Evolutionary conservation across 2,797 vertebrate genomes (phyloP).

Genomic region (Scolopax bukidnonensis): DNA sequence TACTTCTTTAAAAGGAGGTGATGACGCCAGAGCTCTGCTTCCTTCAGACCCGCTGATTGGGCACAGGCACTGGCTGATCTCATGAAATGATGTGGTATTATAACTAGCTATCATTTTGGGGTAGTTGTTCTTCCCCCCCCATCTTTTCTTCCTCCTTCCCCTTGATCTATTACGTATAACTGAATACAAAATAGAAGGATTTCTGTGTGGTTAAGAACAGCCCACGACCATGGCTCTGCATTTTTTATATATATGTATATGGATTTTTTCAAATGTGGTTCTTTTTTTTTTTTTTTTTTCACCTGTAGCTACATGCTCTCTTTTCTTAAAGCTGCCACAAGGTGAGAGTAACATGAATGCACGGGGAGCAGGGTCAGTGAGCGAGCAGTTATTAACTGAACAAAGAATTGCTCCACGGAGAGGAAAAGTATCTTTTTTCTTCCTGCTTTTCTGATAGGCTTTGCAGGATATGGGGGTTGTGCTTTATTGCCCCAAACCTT

Average conservation of each 20-base stretch:
- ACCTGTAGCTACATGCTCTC: not conserved
- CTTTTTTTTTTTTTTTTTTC: not conserved
- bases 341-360: not conserved
- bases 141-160: not conserved
- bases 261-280: not conserved
- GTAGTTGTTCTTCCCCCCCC: fast-evolving
- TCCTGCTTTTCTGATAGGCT: not conserved
- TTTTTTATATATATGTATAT: not conserved
- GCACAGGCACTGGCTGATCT: not conserved
- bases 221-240: not conserved
- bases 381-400: not conserved
- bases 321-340: not conserved
- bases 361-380: not conserved
- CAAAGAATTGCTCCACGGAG: not conserved
- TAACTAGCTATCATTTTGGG: not conserved
- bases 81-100: not conserved
- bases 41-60: not conserved
- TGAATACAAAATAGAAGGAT: not conserved
- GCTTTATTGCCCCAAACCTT: not conserved
- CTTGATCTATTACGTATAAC: not conserved
- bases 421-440: not conserved
- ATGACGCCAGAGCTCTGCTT: conserved; percentile 54
- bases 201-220: not conserved
- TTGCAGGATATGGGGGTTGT: not conserved
- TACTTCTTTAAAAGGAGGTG: conserved; percentile 61